Evolutionary conservation across 2,797 vertebrate genomes (phyloP).

Genomic region (Scomberomorus guttatus): DNA sequence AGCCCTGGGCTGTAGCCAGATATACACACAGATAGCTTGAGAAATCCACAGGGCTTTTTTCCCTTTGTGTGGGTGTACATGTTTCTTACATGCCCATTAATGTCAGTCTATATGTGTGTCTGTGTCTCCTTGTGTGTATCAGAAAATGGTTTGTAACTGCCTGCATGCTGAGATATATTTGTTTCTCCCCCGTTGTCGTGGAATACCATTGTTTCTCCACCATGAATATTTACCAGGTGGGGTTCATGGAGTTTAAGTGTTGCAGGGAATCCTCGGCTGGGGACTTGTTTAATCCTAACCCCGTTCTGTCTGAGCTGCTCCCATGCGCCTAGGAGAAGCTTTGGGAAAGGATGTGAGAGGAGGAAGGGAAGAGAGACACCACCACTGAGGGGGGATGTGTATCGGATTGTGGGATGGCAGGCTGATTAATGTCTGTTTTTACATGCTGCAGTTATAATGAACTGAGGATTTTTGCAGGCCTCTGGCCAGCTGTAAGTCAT

Average conservation of each 20-base stretch:
- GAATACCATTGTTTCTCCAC: constrained; percentile 43
- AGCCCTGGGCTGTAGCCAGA: constrained; percentile 67
- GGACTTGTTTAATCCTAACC: constrained; percentile 71
- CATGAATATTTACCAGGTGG: constrained; percentile 74
- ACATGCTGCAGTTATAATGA: constrained; percentile 52
- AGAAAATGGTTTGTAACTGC: constrained; percentile 12
- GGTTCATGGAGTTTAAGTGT: constrained; percentile 68
- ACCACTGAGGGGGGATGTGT: constrained; percentile 27
- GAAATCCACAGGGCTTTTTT: constrained; percentile 41
- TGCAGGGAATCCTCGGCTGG: constrained; percentile 64
- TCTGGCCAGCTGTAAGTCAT: constrained; percentile 27
- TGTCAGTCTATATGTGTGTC: constrained; percentile 34
- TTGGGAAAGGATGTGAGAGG: constrained; percentile 52
- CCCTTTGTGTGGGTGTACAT: constrained; percentile 62
- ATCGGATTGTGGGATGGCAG: constrained; percentile 38
- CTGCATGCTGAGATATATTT: constrained; percentile 20
- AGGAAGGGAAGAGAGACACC: constrained; percentile 47
- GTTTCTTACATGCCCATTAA: constrained; percentile 53
- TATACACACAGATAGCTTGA: constrained; percentile 44
- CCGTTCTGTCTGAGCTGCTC: constrained; percentile 65
- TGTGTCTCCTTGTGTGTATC: constrained; percentile 32
- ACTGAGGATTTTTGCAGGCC: constrained; percentile 25
- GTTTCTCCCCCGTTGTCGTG: constrained; percentile 27
- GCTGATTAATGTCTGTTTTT: constrained; percentile 57
- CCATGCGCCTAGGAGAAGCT: constrained; percentile 52